Conservation (phyloP, 1,140 invertebrate species). For the Anastrepha obliqua region DNA sequence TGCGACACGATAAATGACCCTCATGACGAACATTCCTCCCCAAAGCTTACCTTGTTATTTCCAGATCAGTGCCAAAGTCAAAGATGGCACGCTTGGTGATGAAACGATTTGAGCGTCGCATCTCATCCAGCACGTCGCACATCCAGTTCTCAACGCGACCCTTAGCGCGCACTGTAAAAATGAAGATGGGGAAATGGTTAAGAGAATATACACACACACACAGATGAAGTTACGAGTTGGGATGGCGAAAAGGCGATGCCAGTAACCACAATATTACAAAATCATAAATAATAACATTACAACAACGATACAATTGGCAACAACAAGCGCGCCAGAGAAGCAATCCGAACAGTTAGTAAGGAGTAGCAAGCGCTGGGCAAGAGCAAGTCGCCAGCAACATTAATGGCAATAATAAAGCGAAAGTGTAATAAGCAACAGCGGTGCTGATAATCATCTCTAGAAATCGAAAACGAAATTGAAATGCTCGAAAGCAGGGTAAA, state of each 20-base stretch:
- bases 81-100: constrained; percentile 92
- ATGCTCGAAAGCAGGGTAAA: not conserved
- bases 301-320: not conserved
- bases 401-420: constrained; percentile 22
- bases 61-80: constrained; percentile 85
- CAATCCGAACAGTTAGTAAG: no score
- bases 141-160: constrained; percentile 93
- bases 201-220: not conserved
- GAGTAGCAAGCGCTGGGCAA: no score
- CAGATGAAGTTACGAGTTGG: not conserved
- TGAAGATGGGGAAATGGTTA: not conserved
- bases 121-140: constrained; percentile 87
- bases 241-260: not conserved
- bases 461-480: constrained; percentile 44
- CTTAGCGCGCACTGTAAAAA: constrained; percentile 75
- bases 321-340: not conserved
- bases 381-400: no score
- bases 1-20: not conserved
- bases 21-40: not conserved
- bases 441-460: constrained; percentile 16
- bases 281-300: constrained; percentile 49
- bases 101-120: constrained; percentile 88
- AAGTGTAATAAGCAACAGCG: constrained; percentile 34
- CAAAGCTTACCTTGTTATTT: constrained; percentile 73
- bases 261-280: constrained; percentile 35